Evolutionary conservation across 2,888 invertebrate species (phyloP).

Genomic region (Tachina grossa): DNA sequence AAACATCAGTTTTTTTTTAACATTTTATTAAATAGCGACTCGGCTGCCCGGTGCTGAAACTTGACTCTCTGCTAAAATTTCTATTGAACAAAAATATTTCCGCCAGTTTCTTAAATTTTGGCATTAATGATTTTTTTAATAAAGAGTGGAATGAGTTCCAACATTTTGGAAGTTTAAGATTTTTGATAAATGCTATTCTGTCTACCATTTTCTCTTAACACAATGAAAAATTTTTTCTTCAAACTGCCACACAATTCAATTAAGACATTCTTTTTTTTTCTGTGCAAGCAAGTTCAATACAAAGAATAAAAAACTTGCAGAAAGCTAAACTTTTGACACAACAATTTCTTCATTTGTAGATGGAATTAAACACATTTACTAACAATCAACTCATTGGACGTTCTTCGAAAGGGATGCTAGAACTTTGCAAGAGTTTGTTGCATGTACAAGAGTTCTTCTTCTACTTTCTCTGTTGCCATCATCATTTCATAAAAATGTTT

Average conservation of each 20-base stretch:
- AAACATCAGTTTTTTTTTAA: no score
- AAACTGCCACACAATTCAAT: slow-evolving; percentile 57
- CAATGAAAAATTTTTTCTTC: neutral
- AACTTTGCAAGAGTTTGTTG: neutral
- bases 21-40: no score
- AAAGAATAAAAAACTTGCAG: neutral
- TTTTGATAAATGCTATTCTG: neutral
- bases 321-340: slow-evolving; percentile 64
- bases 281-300: neutral
- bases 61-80: no score
- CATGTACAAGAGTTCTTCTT: neutral
- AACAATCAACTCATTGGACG: slow-evolving; percentile 3
- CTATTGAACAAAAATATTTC: no score
- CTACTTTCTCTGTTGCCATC: slow-evolving; percentile 58
- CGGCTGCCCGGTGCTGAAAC: no score
- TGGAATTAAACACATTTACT: slow-evolving; percentile 23
- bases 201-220: slow-evolving; percentile 4
- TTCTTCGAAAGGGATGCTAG: slow-evolving; percentile 4
- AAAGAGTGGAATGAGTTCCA: neutral
- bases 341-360: slow-evolving; percentile 57
- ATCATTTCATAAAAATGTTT: slow-evolving; percentile 66
- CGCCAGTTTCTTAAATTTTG: no score
- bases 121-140: no score
- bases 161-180: neutral
- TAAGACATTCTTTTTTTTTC: slow-evolving; percentile 41